A percentile compares a stretch with the other conserved stretches of the same genome.
Conservation (phyloP, 92 coral and sea anemone genomes). For the Plumapathes pennacea region DNA sequence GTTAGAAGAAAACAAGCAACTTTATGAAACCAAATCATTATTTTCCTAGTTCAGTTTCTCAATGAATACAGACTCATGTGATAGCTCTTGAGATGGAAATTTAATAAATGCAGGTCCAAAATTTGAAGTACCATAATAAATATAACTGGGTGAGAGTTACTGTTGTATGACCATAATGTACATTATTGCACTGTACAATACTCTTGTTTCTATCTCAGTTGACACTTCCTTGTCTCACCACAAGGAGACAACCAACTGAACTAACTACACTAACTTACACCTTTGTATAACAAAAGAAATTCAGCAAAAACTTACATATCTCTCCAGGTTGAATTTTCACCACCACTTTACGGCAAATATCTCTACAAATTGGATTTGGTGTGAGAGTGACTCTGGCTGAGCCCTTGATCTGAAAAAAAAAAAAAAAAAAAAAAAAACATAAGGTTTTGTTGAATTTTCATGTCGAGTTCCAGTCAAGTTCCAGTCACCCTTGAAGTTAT, state of each 20-base stretch:
- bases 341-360: slow-evolving; percentile 54
- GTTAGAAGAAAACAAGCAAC: not conserved
- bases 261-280: not conserved
- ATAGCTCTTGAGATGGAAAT: no score
- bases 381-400: slow-evolving; percentile 49
- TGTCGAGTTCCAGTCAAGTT: not conserved
- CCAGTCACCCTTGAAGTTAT: not conserved
- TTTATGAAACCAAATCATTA: not conserved
- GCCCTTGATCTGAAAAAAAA: slow-evolving; percentile 64
- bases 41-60: not conserved
- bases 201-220: no score
- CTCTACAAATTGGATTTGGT: slow-evolving; percentile 65
- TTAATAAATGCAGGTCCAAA: no score
- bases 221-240: not conserved
- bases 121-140: no score
- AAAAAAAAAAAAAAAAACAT: not conserved
- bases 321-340: slow-evolving; percentile 74
- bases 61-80: not conserved
- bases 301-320: slow-evolving; percentile 57
- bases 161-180: no score
- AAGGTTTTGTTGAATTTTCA: not conserved
- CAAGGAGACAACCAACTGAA: not conserved
- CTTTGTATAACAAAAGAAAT: not conserved
- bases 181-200: no score
- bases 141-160: not conserved